Evolutionary conservation across 2,113 vertebrate genomes (phyloP).

Genomic region (Aleadryas rufinucha): DNA sequence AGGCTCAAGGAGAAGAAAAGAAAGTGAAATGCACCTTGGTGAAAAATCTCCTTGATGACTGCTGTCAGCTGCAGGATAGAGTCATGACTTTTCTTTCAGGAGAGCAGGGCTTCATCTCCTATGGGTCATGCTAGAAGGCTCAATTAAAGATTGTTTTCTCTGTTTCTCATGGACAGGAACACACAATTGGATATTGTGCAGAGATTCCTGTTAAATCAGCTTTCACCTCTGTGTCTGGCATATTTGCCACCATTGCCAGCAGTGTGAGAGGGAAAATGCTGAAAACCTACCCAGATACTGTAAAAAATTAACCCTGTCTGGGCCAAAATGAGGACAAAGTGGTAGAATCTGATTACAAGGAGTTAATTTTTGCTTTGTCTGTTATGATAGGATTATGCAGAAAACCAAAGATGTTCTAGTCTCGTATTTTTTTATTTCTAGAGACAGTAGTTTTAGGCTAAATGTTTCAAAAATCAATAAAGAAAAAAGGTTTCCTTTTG

Average conservation of each 20-base stretch:
- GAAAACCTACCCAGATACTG: not conserved
- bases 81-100: not conserved
- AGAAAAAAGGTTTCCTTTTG: not conserved
- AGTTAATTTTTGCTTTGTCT: not conserved
- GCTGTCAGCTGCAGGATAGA: not conserved
- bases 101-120: not conserved
- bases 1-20: not conserved
- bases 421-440: not conserved
- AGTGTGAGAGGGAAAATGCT: not conserved
- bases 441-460: not conserved
- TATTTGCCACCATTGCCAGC: not conserved
- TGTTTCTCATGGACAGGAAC: not conserved
- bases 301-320: not conserved
- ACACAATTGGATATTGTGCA: not conserved
- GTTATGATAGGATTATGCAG: not conserved
- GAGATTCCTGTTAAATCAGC: not conserved
- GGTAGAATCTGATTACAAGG: not conserved
- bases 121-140: not conserved
- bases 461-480: not conserved
- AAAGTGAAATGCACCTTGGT: not conserved
- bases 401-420: not conserved
- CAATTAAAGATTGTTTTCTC: not conserved
- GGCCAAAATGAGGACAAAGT: not conserved
- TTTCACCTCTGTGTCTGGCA: not conserved
- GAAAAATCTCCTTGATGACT: not conserved